phyloP scores from a whole-genome alignment of 2,888 invertebrate genomes.

The Agrochola lychnidis region DNA sequence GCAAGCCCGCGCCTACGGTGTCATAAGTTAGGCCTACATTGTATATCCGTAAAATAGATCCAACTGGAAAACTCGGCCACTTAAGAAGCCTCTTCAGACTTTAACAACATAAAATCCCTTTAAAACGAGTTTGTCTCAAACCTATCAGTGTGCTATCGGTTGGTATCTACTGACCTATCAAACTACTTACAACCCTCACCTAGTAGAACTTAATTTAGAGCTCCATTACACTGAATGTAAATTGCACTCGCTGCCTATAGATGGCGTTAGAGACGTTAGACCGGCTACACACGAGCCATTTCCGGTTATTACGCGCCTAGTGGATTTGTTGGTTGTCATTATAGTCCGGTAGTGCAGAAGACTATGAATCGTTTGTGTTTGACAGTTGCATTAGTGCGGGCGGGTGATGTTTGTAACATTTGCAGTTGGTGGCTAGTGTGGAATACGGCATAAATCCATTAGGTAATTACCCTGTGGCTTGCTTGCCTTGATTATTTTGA shows the following conservation, averaged over 20 bases:
- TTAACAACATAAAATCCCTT: conserved; percentile 8
- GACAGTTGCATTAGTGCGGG: conserved; percentile 43
- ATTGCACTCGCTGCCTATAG: conserved; percentile 51
- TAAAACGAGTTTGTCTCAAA: conserved; percentile 6
- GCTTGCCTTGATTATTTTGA: conserved; percentile 16
- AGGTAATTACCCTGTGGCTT: background rate
- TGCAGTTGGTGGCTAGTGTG: background rate
- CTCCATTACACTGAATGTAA: conserved; percentile 58
- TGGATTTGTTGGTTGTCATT: conserved; percentile 37
- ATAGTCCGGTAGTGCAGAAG: conserved; percentile 34
- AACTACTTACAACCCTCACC: conserved; percentile 3
- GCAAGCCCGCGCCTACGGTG: too few species aligned
- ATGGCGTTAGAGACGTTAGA: conserved; percentile 38
- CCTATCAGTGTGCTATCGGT: background rate
- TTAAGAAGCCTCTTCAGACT: background rate
- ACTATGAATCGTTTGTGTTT: conserved; percentile 49
- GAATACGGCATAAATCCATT: conserved; percentile 5
- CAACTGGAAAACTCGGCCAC: background rate
- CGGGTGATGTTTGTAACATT: background rate
- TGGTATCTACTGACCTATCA: background rate
- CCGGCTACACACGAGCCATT: conserved; percentile 16
- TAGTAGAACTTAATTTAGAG: conserved; percentile 59
- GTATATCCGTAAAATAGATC: background rate
- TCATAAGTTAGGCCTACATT: too few species aligned
- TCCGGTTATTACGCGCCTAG: conserved; percentile 13